Evolutionary conservation across 1,140 invertebrate species (phyloP).

Genomic region (Listronotus oregonensis): DNA sequence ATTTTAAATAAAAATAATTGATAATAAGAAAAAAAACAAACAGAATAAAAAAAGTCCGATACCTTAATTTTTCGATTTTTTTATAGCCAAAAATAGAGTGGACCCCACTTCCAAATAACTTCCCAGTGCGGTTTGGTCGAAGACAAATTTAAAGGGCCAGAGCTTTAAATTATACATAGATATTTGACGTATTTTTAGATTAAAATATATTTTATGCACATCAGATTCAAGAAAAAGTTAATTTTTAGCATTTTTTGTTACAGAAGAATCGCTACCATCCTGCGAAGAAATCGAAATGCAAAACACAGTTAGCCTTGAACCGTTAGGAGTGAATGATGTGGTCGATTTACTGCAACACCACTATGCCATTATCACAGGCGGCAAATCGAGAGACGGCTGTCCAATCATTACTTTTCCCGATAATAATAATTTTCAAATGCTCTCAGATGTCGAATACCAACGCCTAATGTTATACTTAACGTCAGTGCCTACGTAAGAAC

Average conservation of each 20-base stretch:
- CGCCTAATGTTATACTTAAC: slow-evolving; percentile 92
- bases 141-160: too few species aligned
- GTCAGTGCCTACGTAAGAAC: slow-evolving; percentile 87
- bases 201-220: too few species aligned
- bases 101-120: too few species aligned
- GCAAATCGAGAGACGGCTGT: slow-evolving; percentile 87
- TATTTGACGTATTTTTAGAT: too few species aligned
- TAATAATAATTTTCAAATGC: slow-evolving; percentile 80
- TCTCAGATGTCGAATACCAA: slow-evolving; percentile 86
- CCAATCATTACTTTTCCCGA: slow-evolving; percentile 94
- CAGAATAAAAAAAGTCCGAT: too few species aligned
- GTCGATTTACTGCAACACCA: slow-evolving; percentile 83
- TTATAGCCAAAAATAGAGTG: too few species aligned
- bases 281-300: slow-evolving; percentile 50
- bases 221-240: too few species aligned
- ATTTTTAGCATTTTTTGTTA: slow-evolving; percentile 20
- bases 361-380: slow-evolving; percentile 88
- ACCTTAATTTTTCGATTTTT: too few species aligned
- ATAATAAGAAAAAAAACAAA: too few species aligned
- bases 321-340: slow-evolving; percentile 76
- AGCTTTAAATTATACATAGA: too few species aligned
- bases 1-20: too few species aligned
- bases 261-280: slow-evolving; percentile 35
- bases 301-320: slow-evolving; percentile 49
- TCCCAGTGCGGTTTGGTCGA: too few species aligned